Evolutionary conservation across 2,113 vertebrate genomes (phyloP).

Genomic region (Leptocoma aspasia): DNA sequence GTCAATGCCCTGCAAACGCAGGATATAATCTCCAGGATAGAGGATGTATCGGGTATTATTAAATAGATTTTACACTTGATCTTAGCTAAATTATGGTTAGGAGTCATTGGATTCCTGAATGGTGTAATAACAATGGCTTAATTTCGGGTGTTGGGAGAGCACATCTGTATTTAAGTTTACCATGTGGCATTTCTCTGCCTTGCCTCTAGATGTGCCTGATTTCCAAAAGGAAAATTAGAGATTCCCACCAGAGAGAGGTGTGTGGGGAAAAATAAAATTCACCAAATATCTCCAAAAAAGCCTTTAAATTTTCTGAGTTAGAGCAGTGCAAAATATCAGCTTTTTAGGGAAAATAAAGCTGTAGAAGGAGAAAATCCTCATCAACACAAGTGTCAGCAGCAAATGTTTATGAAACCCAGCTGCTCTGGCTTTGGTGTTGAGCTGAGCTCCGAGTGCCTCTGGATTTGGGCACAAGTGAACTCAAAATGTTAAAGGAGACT

Average conservation of each 20-base stretch:
- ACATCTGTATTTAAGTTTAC: neutral
- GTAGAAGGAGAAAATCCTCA: neutral
- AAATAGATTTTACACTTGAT: slow-evolving; percentile 57
- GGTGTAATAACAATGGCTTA: slow-evolving; percentile 1
- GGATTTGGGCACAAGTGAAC: neutral
- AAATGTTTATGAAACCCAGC: neutral
- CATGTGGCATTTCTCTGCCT: neutral
- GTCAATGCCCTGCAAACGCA: slow-evolving; percentile 60
- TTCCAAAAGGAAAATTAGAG: neutral
- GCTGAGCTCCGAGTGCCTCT: neutral
- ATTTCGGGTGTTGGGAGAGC: neutral
- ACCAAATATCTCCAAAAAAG: neutral
- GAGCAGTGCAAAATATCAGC: neutral
- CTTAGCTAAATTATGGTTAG: slow-evolving; percentile 34
- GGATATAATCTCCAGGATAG: slow-evolving; percentile 43
- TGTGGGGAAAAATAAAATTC: accelerated
- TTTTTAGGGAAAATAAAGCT: neutral
- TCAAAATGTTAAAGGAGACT: neutral
- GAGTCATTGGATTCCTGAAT: neutral
- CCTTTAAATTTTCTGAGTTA: neutral
- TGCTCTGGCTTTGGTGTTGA: neutral
- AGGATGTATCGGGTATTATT: slow-evolving; percentile 24
- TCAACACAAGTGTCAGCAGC: neutral
- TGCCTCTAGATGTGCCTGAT: neutral
- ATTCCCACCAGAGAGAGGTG: neutral